These are phyloP conservation scores for Crambe crambe DNA, from an alignment of 37 sponge, comb jelly and placozoan species.

Conservation along the genomic window DNA sequence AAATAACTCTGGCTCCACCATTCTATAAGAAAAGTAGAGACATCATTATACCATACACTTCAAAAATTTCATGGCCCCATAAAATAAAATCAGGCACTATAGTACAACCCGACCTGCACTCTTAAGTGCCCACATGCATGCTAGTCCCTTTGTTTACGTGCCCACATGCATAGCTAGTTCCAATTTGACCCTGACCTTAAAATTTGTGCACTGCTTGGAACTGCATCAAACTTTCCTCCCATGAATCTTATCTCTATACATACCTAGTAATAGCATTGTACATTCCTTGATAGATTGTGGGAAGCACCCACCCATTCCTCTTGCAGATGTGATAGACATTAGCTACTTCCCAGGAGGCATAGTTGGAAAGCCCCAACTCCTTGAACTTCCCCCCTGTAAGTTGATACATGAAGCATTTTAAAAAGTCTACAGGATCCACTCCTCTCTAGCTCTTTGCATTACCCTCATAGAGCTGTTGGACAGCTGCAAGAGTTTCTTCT, in stretches of 20 bases:
- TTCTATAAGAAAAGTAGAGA: constrained; percentile 37
- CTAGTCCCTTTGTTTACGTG: no score
- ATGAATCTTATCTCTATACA: no score
- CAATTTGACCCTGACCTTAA: no score
- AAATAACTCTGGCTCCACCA: constrained; percentile 86
- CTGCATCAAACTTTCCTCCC: no score
- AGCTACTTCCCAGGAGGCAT: constrained; percentile 90
- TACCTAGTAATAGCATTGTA: constrained; percentile 93
- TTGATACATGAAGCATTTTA: not conserved
- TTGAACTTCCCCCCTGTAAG: constrained; percentile 84
- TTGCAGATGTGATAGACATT: constrained; percentile 80
- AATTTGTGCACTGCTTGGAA: no score
- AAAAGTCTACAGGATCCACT: no score
- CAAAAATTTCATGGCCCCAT: no score
- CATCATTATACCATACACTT: no score
- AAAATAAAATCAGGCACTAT: no score
- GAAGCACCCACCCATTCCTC: constrained; percentile 80
- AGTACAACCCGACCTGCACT: no score
- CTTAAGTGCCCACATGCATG: no score
- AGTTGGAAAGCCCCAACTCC: constrained; percentile 89
- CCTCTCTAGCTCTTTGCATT: not conserved
- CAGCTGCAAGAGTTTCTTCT: constrained; percentile 76
- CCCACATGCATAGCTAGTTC: no score
- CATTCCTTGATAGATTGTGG: constrained; percentile 95
- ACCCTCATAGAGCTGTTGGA: constrained; percentile 72